Evolutionary conservation across 2,113 vertebrate genomes (phyloP).

Genomic region (Dendrocopos noguchii): DNA sequence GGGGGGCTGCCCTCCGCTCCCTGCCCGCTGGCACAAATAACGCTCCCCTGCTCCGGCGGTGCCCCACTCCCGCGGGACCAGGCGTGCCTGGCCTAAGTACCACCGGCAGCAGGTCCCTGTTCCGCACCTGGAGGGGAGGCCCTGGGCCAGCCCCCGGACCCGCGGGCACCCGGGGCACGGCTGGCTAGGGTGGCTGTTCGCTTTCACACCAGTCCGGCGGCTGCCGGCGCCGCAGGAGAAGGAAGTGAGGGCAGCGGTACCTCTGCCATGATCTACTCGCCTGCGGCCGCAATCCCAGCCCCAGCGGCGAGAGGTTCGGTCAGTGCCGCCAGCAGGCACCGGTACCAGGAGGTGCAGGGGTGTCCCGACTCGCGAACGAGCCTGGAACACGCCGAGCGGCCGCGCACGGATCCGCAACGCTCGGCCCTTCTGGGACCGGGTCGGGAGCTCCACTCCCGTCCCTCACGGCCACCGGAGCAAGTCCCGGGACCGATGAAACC

Average conservation of each 20-base stretch:
- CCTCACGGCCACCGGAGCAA: not conserved
- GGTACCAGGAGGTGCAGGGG: not conserved
- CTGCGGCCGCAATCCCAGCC: not conserved
- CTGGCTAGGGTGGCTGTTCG: too few species aligned
- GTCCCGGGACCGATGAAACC: fast-evolving
- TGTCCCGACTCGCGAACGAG: not conserved
- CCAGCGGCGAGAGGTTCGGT: too few species aligned
- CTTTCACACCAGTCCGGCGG: not conserved
- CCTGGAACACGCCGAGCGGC: not conserved
- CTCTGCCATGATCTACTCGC: not conserved
- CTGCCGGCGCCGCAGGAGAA: too few species aligned
- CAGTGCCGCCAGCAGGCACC: not conserved
- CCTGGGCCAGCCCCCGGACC: not conserved
- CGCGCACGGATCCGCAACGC: not conserved
- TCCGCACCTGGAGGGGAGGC: not conserved
- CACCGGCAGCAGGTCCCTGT: not conserved
- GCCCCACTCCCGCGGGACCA: not conserved
- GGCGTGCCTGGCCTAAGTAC: not conserved
- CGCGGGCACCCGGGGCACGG: not conserved
- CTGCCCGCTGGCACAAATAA: fast-evolving
- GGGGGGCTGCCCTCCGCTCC: not conserved
- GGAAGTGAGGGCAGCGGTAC: not conserved
- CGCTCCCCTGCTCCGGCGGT: not conserved
- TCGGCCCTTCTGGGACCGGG: too few species aligned
- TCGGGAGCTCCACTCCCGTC: not conserved